These are phyloP conservation scores for Caenorhabditis uteleia DNA, from an alignment of 2,888 invertebrate genomes.

Conservation along the genomic window DNA sequence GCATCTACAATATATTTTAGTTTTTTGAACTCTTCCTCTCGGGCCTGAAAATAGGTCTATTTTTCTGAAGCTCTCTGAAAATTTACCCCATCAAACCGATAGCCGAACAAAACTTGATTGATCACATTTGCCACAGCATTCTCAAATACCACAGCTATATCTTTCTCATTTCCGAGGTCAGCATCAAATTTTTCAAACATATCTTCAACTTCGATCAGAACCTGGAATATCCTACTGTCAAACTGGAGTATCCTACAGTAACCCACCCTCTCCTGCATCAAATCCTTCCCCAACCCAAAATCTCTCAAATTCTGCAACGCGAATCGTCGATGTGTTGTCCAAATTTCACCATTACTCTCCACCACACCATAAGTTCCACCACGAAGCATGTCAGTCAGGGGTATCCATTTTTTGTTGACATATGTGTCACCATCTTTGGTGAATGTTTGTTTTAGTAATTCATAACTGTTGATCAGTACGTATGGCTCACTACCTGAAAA, in stretches of 20 bases:
- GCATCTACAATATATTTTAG: no score
- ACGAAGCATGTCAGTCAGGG: conserved; percentile 11
- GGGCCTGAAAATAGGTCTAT: no score
- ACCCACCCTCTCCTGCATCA: conserved; percentile 26
- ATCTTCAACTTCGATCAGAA: conserved; percentile 35
- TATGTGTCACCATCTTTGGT: conserved; percentile 41
- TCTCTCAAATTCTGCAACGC: conserved; percentile 23
- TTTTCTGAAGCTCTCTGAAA: no score
- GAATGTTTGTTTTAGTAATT: conserved; percentile 39
- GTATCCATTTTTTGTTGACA: conserved; percentile 13
- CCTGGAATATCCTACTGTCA: no score
- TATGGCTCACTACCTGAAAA: conserved; percentile 21
- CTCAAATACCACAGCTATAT: no score
- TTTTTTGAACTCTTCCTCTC: no score
- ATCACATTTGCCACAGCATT: no score
- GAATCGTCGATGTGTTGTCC: conserved; percentile 34
- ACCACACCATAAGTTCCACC: conserved; percentile 35
- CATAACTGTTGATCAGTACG: conserved; percentile 27
- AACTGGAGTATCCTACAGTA: no score
- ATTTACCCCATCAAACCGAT: no score
- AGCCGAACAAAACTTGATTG: no score
- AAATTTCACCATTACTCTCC: conserved; percentile 30
- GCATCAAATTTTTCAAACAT: conserved; percentile 10
- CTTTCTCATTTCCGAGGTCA: no score
- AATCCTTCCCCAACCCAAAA: conserved; percentile 32